Evolutionary conservation across 2,797 vertebrate genomes (phyloP).

Genomic region (Platyrinchus mystaceus): DNA sequence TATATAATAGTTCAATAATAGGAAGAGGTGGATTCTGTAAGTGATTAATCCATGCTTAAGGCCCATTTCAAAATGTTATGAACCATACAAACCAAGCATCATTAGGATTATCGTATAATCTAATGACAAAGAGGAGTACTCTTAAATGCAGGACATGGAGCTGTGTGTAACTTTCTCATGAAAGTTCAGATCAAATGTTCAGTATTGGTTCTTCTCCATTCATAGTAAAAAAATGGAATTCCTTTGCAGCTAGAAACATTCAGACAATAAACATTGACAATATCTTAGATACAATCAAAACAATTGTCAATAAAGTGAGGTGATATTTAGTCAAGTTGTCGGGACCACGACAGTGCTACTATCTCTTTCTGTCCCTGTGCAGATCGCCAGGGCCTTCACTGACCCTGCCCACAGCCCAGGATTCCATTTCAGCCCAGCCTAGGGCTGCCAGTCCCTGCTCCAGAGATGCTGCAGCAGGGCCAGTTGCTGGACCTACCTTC

Average conservation of each 20-base stretch:
- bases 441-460: too few species aligned
- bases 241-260: neutral
- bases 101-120: neutral
- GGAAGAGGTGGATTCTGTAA: neutral
- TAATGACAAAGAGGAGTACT: neutral
- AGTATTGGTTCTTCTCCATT: neutral
- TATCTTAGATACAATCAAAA: neutral
- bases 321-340: neutral
- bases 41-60: neutral
- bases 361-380: too few species aligned
- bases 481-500: too few species aligned
- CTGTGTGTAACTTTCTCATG: neutral
- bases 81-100: neutral
- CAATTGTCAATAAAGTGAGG: neutral
- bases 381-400: too few species aligned
- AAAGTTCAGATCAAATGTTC: neutral
- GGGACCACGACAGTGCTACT: neutral
- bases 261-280: neutral
- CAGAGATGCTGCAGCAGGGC: too few species aligned
- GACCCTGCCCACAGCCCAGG: too few species aligned
- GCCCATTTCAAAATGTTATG: neutral
- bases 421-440: too few species aligned
- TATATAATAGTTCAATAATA: neutral
- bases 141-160: neutral
- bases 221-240: neutral